Percentiles rank a stretch among this genome's conserved stretches.
These are phyloP conservation scores for Porites evermanni DNA, from an alignment of 92 coral and sea anemone genomes.

Conservation along the genomic window DNA sequence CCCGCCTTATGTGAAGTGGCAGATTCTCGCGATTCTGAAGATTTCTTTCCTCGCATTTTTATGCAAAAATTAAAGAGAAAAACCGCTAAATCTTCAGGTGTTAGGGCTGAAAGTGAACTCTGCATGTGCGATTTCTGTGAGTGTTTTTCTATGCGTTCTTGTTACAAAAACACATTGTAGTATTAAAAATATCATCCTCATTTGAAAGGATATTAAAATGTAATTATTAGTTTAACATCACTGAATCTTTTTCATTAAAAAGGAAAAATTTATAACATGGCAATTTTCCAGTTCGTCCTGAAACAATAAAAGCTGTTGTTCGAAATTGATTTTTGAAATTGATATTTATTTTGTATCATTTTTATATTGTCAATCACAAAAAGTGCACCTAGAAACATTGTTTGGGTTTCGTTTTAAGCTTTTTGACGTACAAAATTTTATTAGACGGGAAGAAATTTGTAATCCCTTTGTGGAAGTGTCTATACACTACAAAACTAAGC, in stretches of 20 bases:
- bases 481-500: not conserved
- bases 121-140: not conserved
- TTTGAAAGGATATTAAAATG: conserved; percentile 19
- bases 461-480: conserved; percentile 7
- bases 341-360: not conserved
- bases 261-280: not conserved
- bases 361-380: not conserved
- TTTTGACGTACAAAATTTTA: not conserved
- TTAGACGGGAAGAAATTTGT: not conserved
- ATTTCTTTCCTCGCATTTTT: conserved; percentile 30
- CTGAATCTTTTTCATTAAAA: conserved; percentile 13
- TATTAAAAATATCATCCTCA: not conserved
- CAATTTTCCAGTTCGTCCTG: conserved; percentile 16
- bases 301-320: conserved; percentile 18
- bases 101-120: not conserved
- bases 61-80: not conserved
- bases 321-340: not conserved
- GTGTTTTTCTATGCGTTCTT: not conserved
- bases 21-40: conserved; percentile 47
- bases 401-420: not conserved
- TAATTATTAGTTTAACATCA: conserved; percentile 13
- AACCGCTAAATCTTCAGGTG: not conserved
- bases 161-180: not conserved
- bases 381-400: not conserved
- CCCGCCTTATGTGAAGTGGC: conserved; percentile 28